A percentile compares a stretch with the other conserved stretches of the same genome.
phyloP scores from a whole-genome alignment of 2,888 invertebrate species.

The Hypomecis atomaria region DNA sequence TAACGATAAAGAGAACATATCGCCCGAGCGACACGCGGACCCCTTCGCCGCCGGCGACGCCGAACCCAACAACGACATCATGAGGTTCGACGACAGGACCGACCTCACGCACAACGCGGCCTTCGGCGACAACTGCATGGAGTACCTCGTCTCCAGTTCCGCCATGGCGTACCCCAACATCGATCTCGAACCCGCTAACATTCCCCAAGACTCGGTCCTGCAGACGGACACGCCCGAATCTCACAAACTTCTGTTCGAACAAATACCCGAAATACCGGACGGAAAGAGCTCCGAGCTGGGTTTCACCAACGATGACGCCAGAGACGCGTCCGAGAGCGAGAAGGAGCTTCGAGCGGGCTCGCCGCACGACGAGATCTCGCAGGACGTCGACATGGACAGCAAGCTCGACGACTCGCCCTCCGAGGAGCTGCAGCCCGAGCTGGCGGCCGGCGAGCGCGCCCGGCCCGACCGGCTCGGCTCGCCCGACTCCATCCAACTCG shows the following conservation, averaged over 20 bases:
- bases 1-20: conserved; percentile 71
- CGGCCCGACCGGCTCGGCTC: conserved; percentile 39
- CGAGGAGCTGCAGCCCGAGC: conserved; percentile 46
- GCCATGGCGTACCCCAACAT: conserved; percentile 62
- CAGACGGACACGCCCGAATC: conserved; percentile 81
- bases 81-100: conserved; percentile 66
- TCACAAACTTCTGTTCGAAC: conserved; percentile 79
- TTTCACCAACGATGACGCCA: conserved; percentile 70
- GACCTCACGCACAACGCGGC: conserved; percentile 55
- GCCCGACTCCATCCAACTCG: conserved; percentile 34
- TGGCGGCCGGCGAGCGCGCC: neutral
- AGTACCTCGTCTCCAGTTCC: conserved; percentile 59
- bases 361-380: conserved; percentile 69
- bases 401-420: conserved; percentile 64
- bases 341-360: conserved; percentile 61
- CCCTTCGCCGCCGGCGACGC: conserved; percentile 52
- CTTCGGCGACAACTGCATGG: conserved; percentile 63
- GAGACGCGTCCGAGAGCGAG: conserved; percentile 71
- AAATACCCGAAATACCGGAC: conserved; percentile 81
- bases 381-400: conserved; percentile 70
- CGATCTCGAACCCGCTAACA: conserved; percentile 66
- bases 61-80: conserved; percentile 74
- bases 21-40: conserved; percentile 60
- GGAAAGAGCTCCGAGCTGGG: conserved; percentile 80
- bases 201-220: conserved; percentile 61